Evolutionary conservation across 2,113 vertebrate species (phyloP).

Genomic region (Brachirus orientalis): DNA sequence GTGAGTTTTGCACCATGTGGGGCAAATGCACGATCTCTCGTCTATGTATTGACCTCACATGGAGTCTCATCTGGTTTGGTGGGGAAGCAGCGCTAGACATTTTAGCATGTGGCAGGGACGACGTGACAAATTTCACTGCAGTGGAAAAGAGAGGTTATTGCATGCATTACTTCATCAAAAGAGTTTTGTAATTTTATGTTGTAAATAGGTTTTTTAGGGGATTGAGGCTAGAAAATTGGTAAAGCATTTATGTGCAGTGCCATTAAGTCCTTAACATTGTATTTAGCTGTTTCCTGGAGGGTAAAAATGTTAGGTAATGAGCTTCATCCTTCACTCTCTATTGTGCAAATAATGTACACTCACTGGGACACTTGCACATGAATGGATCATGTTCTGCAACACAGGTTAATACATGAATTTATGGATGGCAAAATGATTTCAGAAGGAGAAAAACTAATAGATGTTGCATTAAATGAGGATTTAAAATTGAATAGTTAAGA

Average conservation of each 20-base stretch:
- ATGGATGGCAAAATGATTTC: slow-evolving; percentile 3
- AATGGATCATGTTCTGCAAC: background rate
- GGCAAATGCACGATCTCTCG: no score
- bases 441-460: slow-evolving; percentile 17
- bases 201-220: background rate
- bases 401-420: slow-evolving; percentile 1
- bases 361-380: slow-evolving; percentile 1
- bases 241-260: background rate
- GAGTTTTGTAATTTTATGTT: background rate
- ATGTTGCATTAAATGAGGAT: slow-evolving; percentile 26
- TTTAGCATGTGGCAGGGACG: no score
- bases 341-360: background rate
- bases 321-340: background rate
- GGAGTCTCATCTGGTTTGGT: no score
- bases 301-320: background rate
- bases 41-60: no score
- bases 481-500: slow-evolving; percentile 35
- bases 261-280: background rate
- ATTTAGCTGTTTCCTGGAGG: background rate
- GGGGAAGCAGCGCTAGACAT: no score
- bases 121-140: no score
- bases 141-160: background rate
- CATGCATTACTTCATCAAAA: background rate
- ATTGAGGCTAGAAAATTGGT: background rate
- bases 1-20: no score